Conservation (phyloP, 2,888 invertebrate species). For the Melieria picta region DNA sequence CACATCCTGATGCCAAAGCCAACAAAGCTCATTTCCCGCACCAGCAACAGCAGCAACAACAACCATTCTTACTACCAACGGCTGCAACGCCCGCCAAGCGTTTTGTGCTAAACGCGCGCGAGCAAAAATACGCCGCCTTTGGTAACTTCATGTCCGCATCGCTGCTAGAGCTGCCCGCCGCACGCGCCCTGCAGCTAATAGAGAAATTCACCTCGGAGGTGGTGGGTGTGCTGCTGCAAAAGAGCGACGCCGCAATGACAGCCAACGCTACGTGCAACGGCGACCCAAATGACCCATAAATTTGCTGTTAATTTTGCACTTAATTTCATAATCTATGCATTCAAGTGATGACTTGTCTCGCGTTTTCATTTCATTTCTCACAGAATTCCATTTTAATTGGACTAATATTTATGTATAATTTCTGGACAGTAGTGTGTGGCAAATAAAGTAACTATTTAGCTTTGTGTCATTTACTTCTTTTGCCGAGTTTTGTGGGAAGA, state of each 20-base stretch:
- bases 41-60: slow-evolving; percentile 20
- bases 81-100: slow-evolving; percentile 14
- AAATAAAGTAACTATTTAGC: no score
- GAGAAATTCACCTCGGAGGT: slow-evolving; percentile 63
- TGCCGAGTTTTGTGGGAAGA: no score
- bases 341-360: not conserved
- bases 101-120: slow-evolving; percentile 38
- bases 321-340: not conserved
- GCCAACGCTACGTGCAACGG: not conserved
- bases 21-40: slow-evolving; percentile 11
- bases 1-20: slow-evolving; percentile 12
- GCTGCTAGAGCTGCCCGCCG: slow-evolving; percentile 58
- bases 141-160: slow-evolving; percentile 63
- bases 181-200: slow-evolving; percentile 58
- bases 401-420: no score
- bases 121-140: slow-evolving; percentile 55
- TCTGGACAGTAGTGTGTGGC: no score
- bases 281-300: not conserved
- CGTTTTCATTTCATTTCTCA: not conserved
- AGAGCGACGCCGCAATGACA: slow-evolving; percentile 7
- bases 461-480: no score
- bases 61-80: not conserved
- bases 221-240: slow-evolving; percentile 57
- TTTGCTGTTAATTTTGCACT: not conserved
- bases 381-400: no score